Evolutionary conservation across 2,888 invertebrate genomes (phyloP).

Genomic region (Ichneumon xanthorius): DNA sequence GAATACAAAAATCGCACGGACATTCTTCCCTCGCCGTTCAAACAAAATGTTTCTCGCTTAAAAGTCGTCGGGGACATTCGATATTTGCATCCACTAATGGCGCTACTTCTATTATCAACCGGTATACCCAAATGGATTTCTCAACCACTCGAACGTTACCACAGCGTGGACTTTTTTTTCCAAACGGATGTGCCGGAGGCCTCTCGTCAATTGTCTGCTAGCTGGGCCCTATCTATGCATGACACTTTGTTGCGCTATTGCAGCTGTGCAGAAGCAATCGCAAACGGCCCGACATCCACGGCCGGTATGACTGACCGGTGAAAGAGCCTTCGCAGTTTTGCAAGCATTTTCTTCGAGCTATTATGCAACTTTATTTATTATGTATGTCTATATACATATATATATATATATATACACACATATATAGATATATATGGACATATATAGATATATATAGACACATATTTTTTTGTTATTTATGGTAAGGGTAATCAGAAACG

Average conservation of each 20-base stretch:
- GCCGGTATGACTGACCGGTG: slow-evolving; percentile 8
- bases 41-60: slow-evolving; percentile 54
- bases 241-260: slow-evolving; percentile 53
- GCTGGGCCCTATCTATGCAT: slow-evolving; percentile 56
- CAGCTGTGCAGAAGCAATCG: slow-evolving; percentile 32
- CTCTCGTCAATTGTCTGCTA: slow-evolving; percentile 56
- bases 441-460: neutral
- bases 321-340: slow-evolving; percentile 40
- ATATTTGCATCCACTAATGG: slow-evolving; percentile 73
- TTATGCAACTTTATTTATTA: slow-evolving; percentile 17
- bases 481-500: slow-evolving; percentile 34
- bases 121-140: slow-evolving; percentile 72
- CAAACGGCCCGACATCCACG: slow-evolving; percentile 15
- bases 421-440: too few relatives aligned
- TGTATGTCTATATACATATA: neutral
- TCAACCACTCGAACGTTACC: slow-evolving; percentile 60
- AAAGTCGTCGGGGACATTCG: slow-evolving; percentile 48
- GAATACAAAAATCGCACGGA: neutral
- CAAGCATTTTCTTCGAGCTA: slow-evolving; percentile 51
- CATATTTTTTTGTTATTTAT: neutral
- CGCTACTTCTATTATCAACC: slow-evolving; percentile 69
- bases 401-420: neutral
- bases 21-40: slow-evolving; percentile 51
- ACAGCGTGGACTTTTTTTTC: slow-evolving; percentile 40
- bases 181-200: slow-evolving; percentile 51